Percentiles rank a stretch among this genome's conserved stretches.
Conservation (phyloP, 2,113 vertebrate species). For the Chaetodon auriga region DNA sequence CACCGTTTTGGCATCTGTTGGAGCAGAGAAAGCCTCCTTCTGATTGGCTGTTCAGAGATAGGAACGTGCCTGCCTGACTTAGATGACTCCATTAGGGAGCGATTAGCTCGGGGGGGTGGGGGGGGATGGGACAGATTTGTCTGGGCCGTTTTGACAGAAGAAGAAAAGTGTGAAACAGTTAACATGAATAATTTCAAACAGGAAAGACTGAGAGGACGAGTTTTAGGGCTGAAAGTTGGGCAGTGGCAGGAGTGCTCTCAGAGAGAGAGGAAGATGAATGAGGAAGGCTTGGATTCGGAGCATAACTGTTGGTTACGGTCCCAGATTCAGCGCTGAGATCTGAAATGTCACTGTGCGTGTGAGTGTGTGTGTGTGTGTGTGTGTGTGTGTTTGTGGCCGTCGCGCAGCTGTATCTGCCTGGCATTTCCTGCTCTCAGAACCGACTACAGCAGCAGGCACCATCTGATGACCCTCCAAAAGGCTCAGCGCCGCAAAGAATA, state of each 20-base stretch:
- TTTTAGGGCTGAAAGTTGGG: conserved; percentile 49
- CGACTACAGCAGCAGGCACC: conserved; percentile 41
- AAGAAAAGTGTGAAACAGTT: conserved; percentile 49
- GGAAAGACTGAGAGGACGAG: conserved; percentile 15
- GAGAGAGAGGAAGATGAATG: conserved; percentile 57
- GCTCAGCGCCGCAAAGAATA: conserved; percentile 56
- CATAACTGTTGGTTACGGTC: conserved; percentile 60
- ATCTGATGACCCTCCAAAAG: conserved; percentile 77
- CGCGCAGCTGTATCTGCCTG: conserved; percentile 78
- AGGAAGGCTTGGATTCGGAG: conserved; percentile 49
- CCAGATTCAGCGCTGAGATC: conserved; percentile 62
- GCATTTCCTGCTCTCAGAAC: conserved; percentile 76
- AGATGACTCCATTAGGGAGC: conserved; percentile 75
- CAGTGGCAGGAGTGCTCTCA: conserved; percentile 42
- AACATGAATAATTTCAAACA: conserved; percentile 50
- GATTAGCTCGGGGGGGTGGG: conserved; percentile 62
- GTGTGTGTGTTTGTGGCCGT: conserved; percentile 51
- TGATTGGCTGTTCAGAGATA: conserved; percentile 57
- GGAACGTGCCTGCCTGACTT: conserved; percentile 59
- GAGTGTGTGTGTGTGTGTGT: conserved; percentile 46
- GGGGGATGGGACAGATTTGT: conserved; percentile 36
- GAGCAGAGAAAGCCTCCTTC: conserved; percentile 47
- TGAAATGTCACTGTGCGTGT: conserved; percentile 76
- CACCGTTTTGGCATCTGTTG: conserved; percentile 56
- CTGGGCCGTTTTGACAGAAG: conserved; percentile 56